Conservation (phyloP, 2,113 vertebrate genomes). For the Festucalex cinctus region DNA sequence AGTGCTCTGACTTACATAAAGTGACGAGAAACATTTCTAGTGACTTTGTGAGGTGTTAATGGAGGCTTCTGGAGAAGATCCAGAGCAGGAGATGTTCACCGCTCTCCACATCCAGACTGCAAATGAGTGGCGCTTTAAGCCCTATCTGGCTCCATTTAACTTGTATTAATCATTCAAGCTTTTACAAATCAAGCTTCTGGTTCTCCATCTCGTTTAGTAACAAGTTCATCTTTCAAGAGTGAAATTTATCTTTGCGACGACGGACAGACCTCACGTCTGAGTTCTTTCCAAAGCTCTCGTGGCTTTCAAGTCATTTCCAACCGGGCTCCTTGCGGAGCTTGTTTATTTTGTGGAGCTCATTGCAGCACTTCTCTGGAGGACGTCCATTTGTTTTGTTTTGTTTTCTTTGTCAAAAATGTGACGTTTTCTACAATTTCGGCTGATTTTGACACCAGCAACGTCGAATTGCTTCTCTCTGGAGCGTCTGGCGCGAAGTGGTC, state of each 20-base stretch:
- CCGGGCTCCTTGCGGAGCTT: background rate
- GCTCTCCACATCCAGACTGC: too few relatives aligned
- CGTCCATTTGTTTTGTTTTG: background rate
- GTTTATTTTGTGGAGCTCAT: background rate
- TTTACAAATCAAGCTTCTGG: background rate
- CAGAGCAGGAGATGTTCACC: too few relatives aligned
- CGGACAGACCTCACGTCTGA: background rate
- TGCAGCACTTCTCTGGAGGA: background rate
- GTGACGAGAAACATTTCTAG: too few relatives aligned
- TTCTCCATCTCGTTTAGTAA: background rate
- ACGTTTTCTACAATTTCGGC: background rate
- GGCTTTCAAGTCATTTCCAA: background rate
- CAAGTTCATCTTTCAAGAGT: background rate
- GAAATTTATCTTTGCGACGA: background rate
- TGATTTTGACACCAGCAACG: background rate
- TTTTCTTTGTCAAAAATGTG: background rate
- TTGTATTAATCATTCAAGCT: too few relatives aligned
- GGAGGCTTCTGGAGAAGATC: too few relatives aligned
- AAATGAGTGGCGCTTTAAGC: too few relatives aligned
- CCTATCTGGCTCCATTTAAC: too few relatives aligned
- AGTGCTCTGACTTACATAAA: too few relatives aligned
- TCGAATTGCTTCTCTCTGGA: background rate
- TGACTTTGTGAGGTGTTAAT: too few relatives aligned
- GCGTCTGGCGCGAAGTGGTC: background rate
- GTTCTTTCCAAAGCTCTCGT: background rate